Conservation (phyloP, 2,113 vertebrate species). For the Lepus americanus region DNA sequence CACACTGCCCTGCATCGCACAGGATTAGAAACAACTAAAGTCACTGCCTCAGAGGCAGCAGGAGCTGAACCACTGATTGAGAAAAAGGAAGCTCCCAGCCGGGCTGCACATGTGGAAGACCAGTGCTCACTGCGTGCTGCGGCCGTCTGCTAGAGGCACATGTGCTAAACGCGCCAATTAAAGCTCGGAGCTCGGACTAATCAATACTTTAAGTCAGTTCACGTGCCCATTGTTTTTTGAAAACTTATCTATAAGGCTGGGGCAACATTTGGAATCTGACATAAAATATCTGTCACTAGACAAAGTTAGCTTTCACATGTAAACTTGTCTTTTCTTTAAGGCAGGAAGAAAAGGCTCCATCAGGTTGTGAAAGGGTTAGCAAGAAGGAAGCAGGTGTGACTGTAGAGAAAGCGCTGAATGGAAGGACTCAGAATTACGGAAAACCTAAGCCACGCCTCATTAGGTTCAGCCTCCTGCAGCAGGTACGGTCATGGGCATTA, state of each 20-base stretch:
- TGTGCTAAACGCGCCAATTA: neutral
- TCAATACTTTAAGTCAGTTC: conserved; percentile 60
- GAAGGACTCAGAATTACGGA: conserved; percentile 78
- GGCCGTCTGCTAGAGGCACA: neutral
- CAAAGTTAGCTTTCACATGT: conserved; percentile 71
- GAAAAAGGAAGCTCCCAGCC: conserved; percentile 18
- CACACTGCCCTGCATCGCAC: neutral
- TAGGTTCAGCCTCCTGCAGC: conserved; percentile 82
- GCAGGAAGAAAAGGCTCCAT: conserved; percentile 55
- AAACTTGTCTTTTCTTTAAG: neutral
- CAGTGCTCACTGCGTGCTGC: neutral
- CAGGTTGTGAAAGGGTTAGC: conserved; percentile 73
- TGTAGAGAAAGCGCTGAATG: conserved; percentile 65
- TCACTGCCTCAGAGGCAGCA: neutral
- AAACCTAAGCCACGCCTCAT: conserved; percentile 81
- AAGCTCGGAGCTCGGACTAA: conserved; percentile 66
- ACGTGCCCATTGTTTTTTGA: conserved; percentile 69
- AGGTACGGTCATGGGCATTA: conserved; percentile 70
- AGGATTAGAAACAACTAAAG: neutral
- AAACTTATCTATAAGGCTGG: conserved; percentile 71
- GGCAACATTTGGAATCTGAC: conserved; percentile 62
- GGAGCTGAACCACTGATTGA: neutral
- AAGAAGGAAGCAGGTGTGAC: conserved; percentile 67
- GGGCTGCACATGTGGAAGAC: neutral
- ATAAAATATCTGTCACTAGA: conserved; percentile 73